These are phyloP conservation scores for Eupsilia transversa DNA, from an alignment of 2,888 invertebrate species.

Conservation along the genomic window DNA sequence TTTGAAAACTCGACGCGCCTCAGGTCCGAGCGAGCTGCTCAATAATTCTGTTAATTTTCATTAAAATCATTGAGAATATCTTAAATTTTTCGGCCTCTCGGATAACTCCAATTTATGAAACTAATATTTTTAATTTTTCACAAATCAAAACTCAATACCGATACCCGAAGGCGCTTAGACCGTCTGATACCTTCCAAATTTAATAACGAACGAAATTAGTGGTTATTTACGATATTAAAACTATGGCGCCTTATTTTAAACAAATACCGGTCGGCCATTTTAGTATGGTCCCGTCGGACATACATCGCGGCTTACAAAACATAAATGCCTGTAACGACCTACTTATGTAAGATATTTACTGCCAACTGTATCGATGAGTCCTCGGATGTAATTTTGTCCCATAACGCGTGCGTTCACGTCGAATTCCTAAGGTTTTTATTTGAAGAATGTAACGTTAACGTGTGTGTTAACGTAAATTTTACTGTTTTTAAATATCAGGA, in stretches of 20 bases:
- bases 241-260: slow-evolving; percentile 74
- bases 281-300: slow-evolving; percentile 58
- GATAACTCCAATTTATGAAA: slow-evolving; percentile 55
- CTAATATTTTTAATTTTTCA: slow-evolving; percentile 65
- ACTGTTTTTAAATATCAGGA: slow-evolving; percentile 55
- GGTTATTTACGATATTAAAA: slow-evolving; percentile 75
- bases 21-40: slow-evolving; percentile 64
- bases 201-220: slow-evolving; percentile 76
- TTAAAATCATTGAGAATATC: slow-evolving; percentile 67
- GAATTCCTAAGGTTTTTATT: slow-evolving; percentile 46
- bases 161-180: slow-evolving; percentile 62
- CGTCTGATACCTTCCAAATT: slow-evolving; percentile 68
- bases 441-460: slow-evolving; percentile 59
- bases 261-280: slow-evolving; percentile 71
- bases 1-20: slow-evolving; percentile 71
- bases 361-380: slow-evolving; percentile 63
- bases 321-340: slow-evolving; percentile 70
- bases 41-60: slow-evolving; percentile 77
- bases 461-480: slow-evolving; percentile 57
- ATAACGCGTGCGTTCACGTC: slow-evolving; percentile 67
- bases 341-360: slow-evolving; percentile 63
- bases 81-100: slow-evolving; percentile 52
- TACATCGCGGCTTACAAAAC: slow-evolving; percentile 66
- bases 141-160: slow-evolving; percentile 65
- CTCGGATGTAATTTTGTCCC: slow-evolving; percentile 45